Evolutionary conservation across 2,113 vertebrate genomes (phyloP).

Genomic region (Limnothrissa miodon): DNA sequence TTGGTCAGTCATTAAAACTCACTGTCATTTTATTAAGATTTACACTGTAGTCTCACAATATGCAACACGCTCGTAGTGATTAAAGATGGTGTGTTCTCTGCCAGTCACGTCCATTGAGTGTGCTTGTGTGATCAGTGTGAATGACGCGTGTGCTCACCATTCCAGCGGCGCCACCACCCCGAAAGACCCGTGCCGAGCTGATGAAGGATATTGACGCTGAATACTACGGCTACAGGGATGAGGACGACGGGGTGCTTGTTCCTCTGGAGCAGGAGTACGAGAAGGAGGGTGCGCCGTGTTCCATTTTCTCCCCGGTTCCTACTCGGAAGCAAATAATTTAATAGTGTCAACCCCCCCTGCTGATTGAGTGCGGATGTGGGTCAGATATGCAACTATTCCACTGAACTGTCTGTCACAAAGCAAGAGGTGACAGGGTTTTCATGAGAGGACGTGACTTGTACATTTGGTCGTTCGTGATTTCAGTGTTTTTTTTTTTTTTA

Average conservation of each 20-base stretch:
- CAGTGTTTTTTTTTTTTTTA: too few species aligned
- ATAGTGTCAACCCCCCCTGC: too few species aligned
- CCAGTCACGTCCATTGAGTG: background rate
- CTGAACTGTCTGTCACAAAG: too few species aligned
- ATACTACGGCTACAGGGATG: slow-evolving; percentile 94
- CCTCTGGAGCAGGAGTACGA: slow-evolving; percentile 90
- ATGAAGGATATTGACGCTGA: slow-evolving; percentile 97
- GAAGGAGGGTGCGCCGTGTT: slow-evolving; percentile 73
- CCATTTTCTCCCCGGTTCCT: background rate
- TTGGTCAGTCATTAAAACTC: background rate
- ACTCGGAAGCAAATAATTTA: too few species aligned
- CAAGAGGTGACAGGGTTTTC: too few species aligned
- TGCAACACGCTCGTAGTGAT: background rate
- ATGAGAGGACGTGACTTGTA: too few species aligned
- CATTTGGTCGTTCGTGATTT: too few species aligned
- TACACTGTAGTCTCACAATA: background rate
- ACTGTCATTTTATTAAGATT: background rate
- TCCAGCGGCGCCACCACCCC: slow-evolving; percentile 81
- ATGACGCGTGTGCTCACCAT: background rate
- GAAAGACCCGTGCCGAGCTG: slow-evolving; percentile 89
- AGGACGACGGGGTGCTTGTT: slow-evolving; percentile 91
- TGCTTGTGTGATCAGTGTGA: background rate
- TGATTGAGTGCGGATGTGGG: too few species aligned
- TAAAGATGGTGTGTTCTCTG: background rate
- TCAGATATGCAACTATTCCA: too few species aligned